These are phyloP conservation scores for Bungarus multicinctus DNA, from an alignment of 2,113 vertebrate genomes.

Conservation along the genomic window DNA sequence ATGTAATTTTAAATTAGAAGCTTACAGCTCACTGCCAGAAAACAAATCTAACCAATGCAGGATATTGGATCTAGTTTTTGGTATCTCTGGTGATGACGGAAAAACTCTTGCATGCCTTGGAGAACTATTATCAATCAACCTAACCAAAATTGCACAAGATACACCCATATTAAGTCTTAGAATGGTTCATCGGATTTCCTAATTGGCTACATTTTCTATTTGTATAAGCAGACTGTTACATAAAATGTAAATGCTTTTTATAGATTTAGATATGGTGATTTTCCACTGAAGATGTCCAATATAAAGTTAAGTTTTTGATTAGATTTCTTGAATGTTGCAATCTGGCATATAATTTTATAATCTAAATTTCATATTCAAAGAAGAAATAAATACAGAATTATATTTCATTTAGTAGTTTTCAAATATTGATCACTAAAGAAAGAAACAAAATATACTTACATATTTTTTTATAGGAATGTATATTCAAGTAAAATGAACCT, in stretches of 20 bases:
- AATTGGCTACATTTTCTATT: conserved; percentile 2
- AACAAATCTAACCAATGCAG: background rate
- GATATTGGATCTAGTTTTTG: background rate
- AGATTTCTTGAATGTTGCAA: background rate
- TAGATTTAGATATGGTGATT: background rate
- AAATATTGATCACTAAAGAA: background rate
- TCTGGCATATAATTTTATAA: background rate
- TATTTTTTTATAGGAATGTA: background rate
- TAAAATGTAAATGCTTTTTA: conserved; percentile 42
- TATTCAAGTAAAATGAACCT: background rate
- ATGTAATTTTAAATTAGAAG: background rate
- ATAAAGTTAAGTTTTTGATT: background rate
- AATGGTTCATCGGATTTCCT: conserved; percentile 7
- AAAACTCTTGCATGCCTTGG: background rate
- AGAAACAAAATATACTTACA: background rate
- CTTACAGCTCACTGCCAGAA: background rate
- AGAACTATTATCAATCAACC: background rate
- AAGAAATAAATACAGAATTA: background rate
- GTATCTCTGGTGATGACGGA: background rate
- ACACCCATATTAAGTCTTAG: background rate
- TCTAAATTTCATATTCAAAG: background rate
- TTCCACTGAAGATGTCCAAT: background rate
- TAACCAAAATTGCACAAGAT: background rate
- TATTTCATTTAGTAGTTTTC: background rate
- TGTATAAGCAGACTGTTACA: background rate